These are phyloP conservation scores for Gallinago nigripennis DNA, from an alignment of 2,797 vertebrate species.

Conservation along the genomic window DNA sequence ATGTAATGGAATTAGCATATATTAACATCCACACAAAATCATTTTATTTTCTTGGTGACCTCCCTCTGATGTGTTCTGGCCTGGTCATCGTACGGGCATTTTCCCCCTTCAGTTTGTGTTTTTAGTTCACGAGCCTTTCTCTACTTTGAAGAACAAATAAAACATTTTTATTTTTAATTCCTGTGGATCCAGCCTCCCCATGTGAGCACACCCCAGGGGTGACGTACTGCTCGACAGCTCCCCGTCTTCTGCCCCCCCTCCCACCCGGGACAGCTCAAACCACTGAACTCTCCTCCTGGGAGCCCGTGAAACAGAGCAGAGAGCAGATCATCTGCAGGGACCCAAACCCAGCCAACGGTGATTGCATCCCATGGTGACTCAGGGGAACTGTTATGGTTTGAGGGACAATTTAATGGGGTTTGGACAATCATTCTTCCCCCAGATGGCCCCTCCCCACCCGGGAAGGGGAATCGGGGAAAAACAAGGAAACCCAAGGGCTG, in stretches of 20 bases:
- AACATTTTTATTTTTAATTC: not conserved
- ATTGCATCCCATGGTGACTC: not conserved
- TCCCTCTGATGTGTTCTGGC: not conserved
- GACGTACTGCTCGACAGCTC: fast-evolving
- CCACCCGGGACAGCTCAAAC: not conserved
- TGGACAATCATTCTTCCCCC: not conserved
- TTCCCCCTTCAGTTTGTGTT: not conserved
- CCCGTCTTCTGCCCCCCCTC: not conserved
- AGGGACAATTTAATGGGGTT: not conserved
- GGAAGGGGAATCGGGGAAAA: not conserved
- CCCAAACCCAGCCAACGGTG: not conserved
- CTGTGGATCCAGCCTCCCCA: not conserved
- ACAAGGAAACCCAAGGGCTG: not conserved
- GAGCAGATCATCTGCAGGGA: not conserved
- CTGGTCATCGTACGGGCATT: not conserved
- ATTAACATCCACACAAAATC: not conserved
- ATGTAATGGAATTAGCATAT: fast-evolving
- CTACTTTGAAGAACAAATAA: not conserved
- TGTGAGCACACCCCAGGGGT: not conserved
- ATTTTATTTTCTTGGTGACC: not conserved
- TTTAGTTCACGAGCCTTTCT: not conserved
- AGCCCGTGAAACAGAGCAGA: not conserved
- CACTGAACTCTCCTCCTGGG: not conserved
- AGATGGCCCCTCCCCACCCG: not conserved
- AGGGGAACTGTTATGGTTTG: not conserved